Evolutionary conservation across 2,113 vertebrate species (phyloP), one percentile per base, ranked within the genome.

Genomic region (Actinemys pallida): DNA sequence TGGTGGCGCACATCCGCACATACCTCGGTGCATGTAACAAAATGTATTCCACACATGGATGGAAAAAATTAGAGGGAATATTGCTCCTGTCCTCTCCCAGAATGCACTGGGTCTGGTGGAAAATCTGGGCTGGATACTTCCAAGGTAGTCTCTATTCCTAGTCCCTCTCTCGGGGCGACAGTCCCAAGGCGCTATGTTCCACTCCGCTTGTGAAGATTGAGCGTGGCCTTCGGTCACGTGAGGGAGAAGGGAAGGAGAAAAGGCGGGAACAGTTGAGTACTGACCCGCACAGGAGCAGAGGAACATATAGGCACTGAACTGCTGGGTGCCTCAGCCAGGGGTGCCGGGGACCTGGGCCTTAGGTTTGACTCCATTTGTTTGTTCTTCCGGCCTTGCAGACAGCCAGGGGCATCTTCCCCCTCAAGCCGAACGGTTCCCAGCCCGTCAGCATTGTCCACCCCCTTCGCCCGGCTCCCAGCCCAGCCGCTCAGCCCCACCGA

Each of bases 361-460:
- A 6, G 29, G 45, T 2, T 25, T 39, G 81, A 8, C 12, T 75
- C 42, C 8, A 1, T 39, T 4, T 1, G 9, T 79, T 24, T 59
- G 31, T 16, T 80, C 31, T 14, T 87, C 88, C 8, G 0, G 65
- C 42, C 1, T 39, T 6, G 45, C 95, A 98, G 97, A 87, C 49
- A 14, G 0, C 84, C 0, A 50, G 79, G 35, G 25, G 75, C 3
- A 84, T 97, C 0, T 98, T 99, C 81, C 98, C 98, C 3, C 95
- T 97, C 35, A 97, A 97, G 20, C 86, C 98, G 20, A 98, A 96
- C 0, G 96, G 97, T 59, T 97, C 97, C 45, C 99, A 99, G 93
- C 99, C 98, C 0, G 87, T 99, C 97, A 99, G 99, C 83, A 31
- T 99, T 0, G 99, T 99, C 39, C 98, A 98, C 6, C 99, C 99